These are phyloP conservation scores for Lasioglossum malachurum DNA, from an alignment of 2,888 invertebrate genomes.

Conservation along the genomic window DNA sequence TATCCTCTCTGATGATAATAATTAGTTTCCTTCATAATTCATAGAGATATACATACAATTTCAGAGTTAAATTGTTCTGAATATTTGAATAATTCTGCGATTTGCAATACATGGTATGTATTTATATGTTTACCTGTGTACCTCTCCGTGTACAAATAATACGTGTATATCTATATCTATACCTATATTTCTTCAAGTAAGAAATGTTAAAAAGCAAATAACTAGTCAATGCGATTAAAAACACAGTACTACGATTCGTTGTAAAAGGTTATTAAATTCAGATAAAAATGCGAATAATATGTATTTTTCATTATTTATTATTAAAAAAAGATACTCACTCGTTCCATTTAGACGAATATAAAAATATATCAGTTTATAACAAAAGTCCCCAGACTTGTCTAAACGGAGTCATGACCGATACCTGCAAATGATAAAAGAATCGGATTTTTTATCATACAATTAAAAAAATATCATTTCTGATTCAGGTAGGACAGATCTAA, in stretches of 20 bases:
- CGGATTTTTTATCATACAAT: constrained; percentile 63
- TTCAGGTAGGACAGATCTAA: constrained; percentile 65
- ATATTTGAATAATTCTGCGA: background rate
- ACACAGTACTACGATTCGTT: background rate
- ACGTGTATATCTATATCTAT: background rate
- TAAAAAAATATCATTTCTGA: constrained; percentile 57
- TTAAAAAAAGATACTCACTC: background rate
- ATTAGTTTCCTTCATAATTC: background rate
- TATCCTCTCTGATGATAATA: background rate
- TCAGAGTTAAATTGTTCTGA: background rate
- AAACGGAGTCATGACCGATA: constrained; percentile 54
- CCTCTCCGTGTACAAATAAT: background rate
- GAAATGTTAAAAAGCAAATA: constrained; percentile 27
- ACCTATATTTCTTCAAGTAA: background rate
- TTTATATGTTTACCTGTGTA: background rate
- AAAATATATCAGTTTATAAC: background rate
- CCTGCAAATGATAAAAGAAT: constrained; percentile 67
- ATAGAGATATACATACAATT: background rate
- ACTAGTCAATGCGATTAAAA: constrained; percentile 13
- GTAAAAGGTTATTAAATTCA: background rate
- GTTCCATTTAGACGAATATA: background rate
- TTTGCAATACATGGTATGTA: background rate
- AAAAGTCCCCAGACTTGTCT: constrained; percentile 49
- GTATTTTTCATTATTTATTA: background rate
- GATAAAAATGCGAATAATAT: background rate